Evolutionary conservation across 2,113 vertebrate species (phyloP), one percentile per base, ranked within the genome.

Genomic region (Tychaedon coryphoeus): DNA sequence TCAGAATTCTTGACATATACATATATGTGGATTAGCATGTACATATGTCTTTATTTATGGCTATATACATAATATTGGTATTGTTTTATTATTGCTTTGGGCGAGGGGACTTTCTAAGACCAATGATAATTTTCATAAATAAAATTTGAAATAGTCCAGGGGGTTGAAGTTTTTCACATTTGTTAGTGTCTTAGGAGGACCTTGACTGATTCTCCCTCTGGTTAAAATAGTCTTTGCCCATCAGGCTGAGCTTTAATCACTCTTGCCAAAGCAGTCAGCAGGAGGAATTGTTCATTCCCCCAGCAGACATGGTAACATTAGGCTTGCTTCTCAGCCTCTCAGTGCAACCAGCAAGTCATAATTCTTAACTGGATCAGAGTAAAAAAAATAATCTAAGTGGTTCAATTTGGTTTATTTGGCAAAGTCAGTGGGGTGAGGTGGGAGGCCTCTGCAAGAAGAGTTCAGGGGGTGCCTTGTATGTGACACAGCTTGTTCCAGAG

Each of bases 401-500:
- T 50, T 36, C 10, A 9, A 3, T 19, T 24, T 0, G 6, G 16
- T 84, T 90, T 72, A 40, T 47, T 45, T 76, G 22, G 33, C 29
- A 45, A 64, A n/a, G 25, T 24, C 0, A 0, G 3, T 14, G 40
- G 13, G 14, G 1, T 25, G 20, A 51, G 18, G 14, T 29, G 9
- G 20, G 12, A 53, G 19, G 26, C 23, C 7, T 76, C 23, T 72
- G 14, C 2, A 7, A 40, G 43, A 81, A 54, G 34, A 65, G 23
- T 7, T 51, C 29, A 65, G 29, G 20, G 7, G 22, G n/a, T 25
- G 24, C 11, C 31, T 53, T 0, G 0, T 24, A 48, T 6, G 64
- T 19, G 31, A 40, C n/a, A 75, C 15, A 72, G 26, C 8, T 29
- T 23, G 2, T 43, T 86, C 42, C 67, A 53, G 11, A 13, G 0